phyloP scores from a whole-genome alignment of 2,113 vertebrate species.

The Oenanthe melanoleuca region DNA sequence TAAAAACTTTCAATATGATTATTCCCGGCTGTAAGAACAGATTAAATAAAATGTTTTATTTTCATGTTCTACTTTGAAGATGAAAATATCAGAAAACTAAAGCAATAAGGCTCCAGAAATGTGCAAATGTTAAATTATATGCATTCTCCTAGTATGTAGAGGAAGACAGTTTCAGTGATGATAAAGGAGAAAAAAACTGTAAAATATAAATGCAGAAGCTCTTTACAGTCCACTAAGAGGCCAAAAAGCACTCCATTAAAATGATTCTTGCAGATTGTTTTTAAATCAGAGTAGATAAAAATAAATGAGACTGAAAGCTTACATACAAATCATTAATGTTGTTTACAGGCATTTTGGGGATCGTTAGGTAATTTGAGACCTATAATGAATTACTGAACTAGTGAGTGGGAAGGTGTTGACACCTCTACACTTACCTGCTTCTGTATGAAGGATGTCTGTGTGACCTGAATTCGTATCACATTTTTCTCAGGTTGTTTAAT shows the following conservation, averaged over 20 bases:
- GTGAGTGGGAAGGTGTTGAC: not conserved
- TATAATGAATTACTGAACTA: not conserved
- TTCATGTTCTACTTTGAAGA: not conserved
- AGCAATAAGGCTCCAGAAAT: not conserved
- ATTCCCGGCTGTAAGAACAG: not conserved
- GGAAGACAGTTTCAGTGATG: not conserved
- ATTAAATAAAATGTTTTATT: not conserved
- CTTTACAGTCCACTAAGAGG: not conserved
- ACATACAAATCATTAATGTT: not conserved
- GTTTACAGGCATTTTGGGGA: not conserved
- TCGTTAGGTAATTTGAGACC: not conserved
- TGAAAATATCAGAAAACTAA: not conserved
- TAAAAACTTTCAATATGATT: conserved; percentile 48
- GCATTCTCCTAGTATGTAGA: not conserved
- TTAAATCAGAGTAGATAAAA: not conserved
- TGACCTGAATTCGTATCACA: not conserved
- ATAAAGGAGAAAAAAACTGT: not conserved
- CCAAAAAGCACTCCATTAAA: not conserved
- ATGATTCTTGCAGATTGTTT: not conserved
- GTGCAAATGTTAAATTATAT: not conserved
- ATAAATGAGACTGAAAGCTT: not conserved
- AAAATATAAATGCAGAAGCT: not conserved
- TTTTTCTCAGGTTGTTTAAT: not conserved
- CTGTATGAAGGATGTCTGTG: not conserved
- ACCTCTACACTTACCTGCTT: not conserved